Conservation (phyloP, 2,113 vertebrate species). For the Octodon degus region DNA sequence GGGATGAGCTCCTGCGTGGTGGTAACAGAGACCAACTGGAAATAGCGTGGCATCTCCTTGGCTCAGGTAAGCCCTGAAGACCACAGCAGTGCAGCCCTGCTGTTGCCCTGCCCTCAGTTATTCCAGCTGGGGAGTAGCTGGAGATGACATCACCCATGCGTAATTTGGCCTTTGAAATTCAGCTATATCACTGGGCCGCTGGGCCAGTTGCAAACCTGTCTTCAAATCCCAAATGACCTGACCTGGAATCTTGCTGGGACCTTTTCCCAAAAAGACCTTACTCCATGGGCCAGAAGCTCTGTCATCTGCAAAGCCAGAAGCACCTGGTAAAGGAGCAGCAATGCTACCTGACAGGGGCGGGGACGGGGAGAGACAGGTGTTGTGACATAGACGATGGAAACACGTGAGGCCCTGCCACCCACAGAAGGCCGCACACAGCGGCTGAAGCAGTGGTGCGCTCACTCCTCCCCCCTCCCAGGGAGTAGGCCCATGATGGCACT, state of each 20-base stretch:
- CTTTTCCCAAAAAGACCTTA: neutral
- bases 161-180: neutral
- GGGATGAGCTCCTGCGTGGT: neutral
- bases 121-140: neutral
- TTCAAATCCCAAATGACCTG: neutral
- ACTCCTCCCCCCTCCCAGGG: neutral
- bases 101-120: neutral
- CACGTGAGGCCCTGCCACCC: neutral
- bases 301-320: neutral
- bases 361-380: neutral
- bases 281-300: neutral
- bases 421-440: neutral
- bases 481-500: neutral
- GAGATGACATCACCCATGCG: neutral
- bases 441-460: neutral
- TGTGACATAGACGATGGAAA: neutral
- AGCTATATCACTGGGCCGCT: neutral
- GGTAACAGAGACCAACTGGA: neutral
- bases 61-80: neutral
- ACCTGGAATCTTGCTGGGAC: neutral
- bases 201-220: neutral
- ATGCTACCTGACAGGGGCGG: neutral
- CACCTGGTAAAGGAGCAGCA: neutral
- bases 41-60: neutral
- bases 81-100: neutral